A percentile compares a stretch with the other conserved stretches of the same genome.
Evolutionary conservation across 2,888 invertebrate genomes (phyloP).

Genomic region (Tipula vernalis): DNA sequence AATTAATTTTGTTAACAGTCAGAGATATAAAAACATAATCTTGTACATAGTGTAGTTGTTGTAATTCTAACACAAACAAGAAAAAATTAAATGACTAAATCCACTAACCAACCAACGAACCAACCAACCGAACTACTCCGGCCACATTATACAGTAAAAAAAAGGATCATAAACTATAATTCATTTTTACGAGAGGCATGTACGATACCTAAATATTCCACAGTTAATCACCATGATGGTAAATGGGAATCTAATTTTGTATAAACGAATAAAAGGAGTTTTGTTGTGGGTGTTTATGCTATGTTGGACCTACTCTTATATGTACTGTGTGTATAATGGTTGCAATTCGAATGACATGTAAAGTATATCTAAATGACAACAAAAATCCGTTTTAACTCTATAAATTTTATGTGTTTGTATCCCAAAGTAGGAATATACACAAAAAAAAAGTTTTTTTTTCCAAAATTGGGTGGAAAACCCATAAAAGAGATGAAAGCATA

Average conservation of each 20-base stretch:
- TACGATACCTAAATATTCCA: background rate
- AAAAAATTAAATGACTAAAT: background rate
- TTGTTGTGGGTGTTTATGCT: background rate
- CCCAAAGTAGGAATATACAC: background rate
- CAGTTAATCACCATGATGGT: background rate
- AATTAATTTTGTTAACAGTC: background rate
- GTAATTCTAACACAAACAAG: background rate
- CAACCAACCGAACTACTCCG: background rate
- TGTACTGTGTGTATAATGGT: background rate
- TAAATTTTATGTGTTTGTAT: background rate
- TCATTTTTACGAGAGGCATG: background rate
- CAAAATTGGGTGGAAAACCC: background rate
- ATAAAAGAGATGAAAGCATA: background rate
- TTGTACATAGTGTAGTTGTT: background rate
- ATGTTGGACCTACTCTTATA: background rate
- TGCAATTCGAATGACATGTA: background rate
- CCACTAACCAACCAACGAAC: background rate
- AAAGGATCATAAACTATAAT: background rate
- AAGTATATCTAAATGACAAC: conserved; percentile 4
- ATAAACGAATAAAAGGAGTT: background rate
- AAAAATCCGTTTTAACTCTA: conserved; percentile 4
- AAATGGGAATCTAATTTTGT: background rate
- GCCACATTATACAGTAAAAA: background rate
- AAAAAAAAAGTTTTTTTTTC: background rate
- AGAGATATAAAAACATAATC: background rate